These are phyloP conservation scores for Calycopis cecrops DNA, from an alignment of 1,140 invertebrate species.

Conservation along the genomic window DNA sequence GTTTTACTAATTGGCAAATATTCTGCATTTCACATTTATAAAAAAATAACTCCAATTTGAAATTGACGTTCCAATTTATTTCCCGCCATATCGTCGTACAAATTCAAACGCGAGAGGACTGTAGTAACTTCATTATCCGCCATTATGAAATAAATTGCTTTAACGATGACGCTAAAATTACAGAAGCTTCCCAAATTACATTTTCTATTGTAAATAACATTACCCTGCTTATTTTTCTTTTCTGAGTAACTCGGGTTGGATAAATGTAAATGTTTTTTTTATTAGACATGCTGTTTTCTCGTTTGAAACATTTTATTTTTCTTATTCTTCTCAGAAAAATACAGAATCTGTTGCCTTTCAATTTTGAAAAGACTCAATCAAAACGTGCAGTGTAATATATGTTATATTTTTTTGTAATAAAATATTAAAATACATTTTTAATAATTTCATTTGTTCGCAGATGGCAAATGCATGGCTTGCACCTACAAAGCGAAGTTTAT, in stretches of 20 bases:
- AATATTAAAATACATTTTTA: not conserved
- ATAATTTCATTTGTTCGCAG: conserved; percentile 71
- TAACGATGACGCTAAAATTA: conserved; percentile 4
- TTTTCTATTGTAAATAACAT: conserved; percentile 7
- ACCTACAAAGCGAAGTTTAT: conserved; percentile 91
- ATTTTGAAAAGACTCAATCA: too few species aligned
- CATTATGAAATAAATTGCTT: conserved; percentile 5
- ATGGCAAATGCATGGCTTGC: conserved; percentile 90
- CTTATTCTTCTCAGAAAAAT: too few species aligned
- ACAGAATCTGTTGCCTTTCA: too few species aligned
- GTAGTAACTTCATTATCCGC: not conserved
- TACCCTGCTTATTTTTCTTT: not conserved
- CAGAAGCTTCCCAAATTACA: conserved; percentile 5
- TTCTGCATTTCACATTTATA: too few species aligned
- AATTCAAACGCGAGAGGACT: not conserved
- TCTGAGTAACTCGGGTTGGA: not conserved
- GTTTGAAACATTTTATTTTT: too few species aligned
- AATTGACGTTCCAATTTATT: not conserved
- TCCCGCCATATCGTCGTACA: not conserved
- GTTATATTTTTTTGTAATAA: too few species aligned
- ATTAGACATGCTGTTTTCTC: not conserved
- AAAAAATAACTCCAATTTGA: too few species aligned
- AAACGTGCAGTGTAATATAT: too few species aligned
- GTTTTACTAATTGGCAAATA: too few species aligned
- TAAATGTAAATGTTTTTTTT: conserved; percentile 1